Percentiles rank a stretch among this genome's conserved stretches.
Evolutionary conservation across 2,113 vertebrate species (phyloP).

Genomic region (Catagonus wagneri): DNA sequence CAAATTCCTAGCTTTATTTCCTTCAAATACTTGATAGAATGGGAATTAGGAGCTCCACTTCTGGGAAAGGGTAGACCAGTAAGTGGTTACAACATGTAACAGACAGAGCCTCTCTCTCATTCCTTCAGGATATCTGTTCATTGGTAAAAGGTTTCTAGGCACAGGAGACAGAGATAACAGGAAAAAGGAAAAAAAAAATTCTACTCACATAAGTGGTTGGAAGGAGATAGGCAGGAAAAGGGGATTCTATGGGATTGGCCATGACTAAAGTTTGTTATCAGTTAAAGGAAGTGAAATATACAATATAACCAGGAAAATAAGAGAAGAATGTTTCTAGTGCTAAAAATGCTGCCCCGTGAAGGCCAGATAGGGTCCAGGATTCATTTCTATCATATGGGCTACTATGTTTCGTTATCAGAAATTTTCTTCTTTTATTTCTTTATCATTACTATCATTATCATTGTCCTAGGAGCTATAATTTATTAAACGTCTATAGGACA

Average conservation of each 20-base stretch:
- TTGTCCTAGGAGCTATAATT: neutral
- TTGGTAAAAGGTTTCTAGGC: neutral
- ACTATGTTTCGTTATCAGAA: neutral
- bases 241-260: neutral
- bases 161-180: neutral
- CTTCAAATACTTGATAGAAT: neutral
- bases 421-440: neutral
- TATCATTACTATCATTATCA: neutral
- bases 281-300: neutral
- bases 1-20: neutral
- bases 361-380: neutral
- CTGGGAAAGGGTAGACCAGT: neutral
- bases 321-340: neutral
- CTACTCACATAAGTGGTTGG: neutral
- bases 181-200: accelerated
- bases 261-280: neutral
- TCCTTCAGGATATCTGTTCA: neutral
- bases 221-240: neutral
- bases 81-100: neutral
- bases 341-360: neutral
- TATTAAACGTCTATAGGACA: neutral
- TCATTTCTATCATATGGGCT: neutral
- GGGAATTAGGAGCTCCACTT: accelerated
- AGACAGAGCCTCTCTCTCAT: neutral
- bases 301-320: neutral